phyloP scores from a whole-genome alignment of 1,140 invertebrate species.

The Grapholita molesta region DNA sequence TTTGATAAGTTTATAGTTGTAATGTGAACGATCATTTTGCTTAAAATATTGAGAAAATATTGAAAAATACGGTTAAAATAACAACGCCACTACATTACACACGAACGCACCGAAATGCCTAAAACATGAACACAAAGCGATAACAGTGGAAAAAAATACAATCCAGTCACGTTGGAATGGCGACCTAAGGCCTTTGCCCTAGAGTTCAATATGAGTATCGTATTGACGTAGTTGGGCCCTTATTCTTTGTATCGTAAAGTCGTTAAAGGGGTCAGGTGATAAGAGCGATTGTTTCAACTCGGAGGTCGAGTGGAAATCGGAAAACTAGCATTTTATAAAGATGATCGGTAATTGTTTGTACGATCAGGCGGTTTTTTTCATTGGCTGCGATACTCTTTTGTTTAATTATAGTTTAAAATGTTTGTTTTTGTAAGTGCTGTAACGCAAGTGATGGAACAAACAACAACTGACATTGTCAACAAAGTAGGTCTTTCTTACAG shows the following conservation, averaged over 20 bases:
- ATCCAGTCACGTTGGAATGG: slow-evolving; percentile 16
- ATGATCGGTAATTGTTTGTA: neutral
- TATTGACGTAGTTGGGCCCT: slow-evolving; percentile 24
- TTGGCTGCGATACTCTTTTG: neutral
- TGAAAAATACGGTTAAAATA: neutral
- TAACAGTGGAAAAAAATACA: slow-evolving; percentile 43
- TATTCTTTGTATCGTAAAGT: slow-evolving; percentile 34
- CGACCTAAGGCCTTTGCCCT: slow-evolving; percentile 21
- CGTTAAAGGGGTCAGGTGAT: slow-evolving; percentile 66
- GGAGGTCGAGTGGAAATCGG: slow-evolving; percentile 59
- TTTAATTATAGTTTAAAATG: neutral
- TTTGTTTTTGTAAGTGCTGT: neutral
- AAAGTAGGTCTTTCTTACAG: too few relatives aligned
- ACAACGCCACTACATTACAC: slow-evolving; percentile 26
- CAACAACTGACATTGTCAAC: too few relatives aligned
- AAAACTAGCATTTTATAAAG: slow-evolving; percentile 30
- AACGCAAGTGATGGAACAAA: too few relatives aligned
- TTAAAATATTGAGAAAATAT: too few relatives aligned
- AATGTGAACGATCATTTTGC: too few relatives aligned
- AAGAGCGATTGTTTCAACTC: slow-evolving; percentile 42
- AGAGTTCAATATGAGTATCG: slow-evolving; percentile 27
- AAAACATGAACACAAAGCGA: slow-evolving; percentile 47
- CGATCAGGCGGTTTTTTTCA: neutral
- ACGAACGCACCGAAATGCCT: slow-evolving; percentile 44
- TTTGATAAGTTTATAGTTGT: too few relatives aligned